Base-by-base conservation (phyloP, 2,797 vertebrate genomes). In the Enteromius thamalakanensis region DNA sequence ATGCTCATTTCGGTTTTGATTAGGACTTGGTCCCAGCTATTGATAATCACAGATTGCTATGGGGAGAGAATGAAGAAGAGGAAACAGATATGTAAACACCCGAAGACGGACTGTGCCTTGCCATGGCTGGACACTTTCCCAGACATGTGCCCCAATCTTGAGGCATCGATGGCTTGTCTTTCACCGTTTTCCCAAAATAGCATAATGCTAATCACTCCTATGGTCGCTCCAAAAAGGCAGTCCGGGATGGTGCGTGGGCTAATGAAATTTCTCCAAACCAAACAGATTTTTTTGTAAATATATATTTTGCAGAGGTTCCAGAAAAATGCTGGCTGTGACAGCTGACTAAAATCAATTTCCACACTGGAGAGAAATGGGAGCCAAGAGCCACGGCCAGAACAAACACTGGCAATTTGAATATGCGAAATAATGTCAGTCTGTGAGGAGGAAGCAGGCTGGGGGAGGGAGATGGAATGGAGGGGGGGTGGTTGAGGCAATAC, bases 331-430 rank as follows among this genome's bases (percentile, higher is more conserved):
- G 81, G 85, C 87, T 90, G 89, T 91, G 91, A 90, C 89, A 90
- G 86, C 89, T 91, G 88, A 91, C 90, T 89, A 85, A 89, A 92
- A 91, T 90, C 88, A 88, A 91, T 90, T 90, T 89, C 85, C 87
- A 89, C 88, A 89, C 85, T 84, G 82, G 87, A 90, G 88, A 90
- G 88, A 84, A 88, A 91, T 85, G 82, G 75, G 76, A 90, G 87
- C 87, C 87, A 89, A 88, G 86, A 89, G 84, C 86, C 76, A 84
- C 70, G 84, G 87, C 88, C 87, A 89, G 88, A 89, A 89, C 89
- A 91, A 89, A 91, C 88, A 86, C 49, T 85, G 70, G 78, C 86
- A 89, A 91, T 90, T 91, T 88, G 83, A 91, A 91, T 90, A 87
- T 90, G 88, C 74, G 85, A 89, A 89, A 89, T 88, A 90, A 86